Conservation (phyloP, 1,140 invertebrate species). For the Diorhabda carinulata region DNA sequence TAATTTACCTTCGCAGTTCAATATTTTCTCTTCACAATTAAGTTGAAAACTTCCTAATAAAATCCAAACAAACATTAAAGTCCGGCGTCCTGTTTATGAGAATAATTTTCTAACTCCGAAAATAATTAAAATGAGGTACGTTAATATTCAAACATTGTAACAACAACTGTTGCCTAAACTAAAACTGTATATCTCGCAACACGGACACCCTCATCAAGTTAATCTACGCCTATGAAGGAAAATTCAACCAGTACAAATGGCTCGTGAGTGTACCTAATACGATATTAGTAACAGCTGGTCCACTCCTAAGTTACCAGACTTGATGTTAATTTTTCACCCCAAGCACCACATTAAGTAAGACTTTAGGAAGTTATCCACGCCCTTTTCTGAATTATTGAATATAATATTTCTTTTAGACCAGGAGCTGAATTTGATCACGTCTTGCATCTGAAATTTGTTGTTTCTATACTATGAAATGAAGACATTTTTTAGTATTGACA, state of each 20-base stretch:
- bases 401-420: background rate
- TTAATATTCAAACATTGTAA: background rate
- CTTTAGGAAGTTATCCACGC: slow-evolving; percentile 1
- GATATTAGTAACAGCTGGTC: slow-evolving; percentile 1
- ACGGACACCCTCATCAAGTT: background rate
- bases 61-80: too few species aligned
- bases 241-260: background rate
- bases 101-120: background rate
- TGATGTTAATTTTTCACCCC: slow-evolving; percentile 2
- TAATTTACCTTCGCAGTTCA: too few species aligned
- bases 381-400: slow-evolving; percentile 2
- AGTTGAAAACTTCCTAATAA: too few species aligned
- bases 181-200: background rate
- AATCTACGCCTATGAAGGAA: background rate
- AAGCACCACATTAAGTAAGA: slow-evolving; percentile 2
- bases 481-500: too few species aligned
- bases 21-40: too few species aligned
- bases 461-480: too few species aligned
- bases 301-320: slow-evolving; percentile 1
- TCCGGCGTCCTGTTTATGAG: too few species aligned
- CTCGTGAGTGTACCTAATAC: background rate
- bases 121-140: background rate
- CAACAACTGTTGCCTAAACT: background rate
- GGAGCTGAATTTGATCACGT: background rate
- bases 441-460: too few species aligned